These are phyloP conservation scores for Teleopsis dalmanni DNA, from an alignment of 1,140 invertebrate species.

Conservation along the genomic window DNA sequence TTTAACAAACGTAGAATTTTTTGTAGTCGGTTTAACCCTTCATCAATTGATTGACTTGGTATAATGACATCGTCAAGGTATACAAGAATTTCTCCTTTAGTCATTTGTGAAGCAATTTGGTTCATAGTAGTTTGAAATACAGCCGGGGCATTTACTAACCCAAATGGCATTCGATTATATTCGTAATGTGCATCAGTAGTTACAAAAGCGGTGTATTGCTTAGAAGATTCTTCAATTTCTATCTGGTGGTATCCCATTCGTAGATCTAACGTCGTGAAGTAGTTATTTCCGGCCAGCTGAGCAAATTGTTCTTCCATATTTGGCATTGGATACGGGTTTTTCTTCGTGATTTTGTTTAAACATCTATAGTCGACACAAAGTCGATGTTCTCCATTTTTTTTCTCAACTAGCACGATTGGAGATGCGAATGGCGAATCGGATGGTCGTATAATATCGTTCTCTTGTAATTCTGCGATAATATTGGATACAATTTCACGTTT, in stretches of 20 bases:
- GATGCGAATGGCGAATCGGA: no score
- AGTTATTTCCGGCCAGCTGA: slow-evolving; percentile 12
- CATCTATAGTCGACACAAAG: slow-evolving; percentile 23
- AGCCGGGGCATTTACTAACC: slow-evolving; percentile 24
- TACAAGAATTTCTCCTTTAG: slow-evolving; percentile 7
- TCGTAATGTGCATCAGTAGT: slow-evolving; percentile 25
- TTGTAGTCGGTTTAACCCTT: slow-evolving; percentile 7
- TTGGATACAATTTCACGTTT: no score
- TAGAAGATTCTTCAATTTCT: slow-evolving; percentile 15
- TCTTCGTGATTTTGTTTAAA: slow-evolving; percentile 20
- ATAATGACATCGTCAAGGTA: slow-evolving; percentile 21
- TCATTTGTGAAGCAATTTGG: background rate
- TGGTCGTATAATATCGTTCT: no score
- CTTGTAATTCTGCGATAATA: no score
- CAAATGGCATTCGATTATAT: slow-evolving; percentile 23
- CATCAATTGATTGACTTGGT: slow-evolving; percentile 11
- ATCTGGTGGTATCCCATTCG: slow-evolving; percentile 42
- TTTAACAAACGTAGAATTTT: slow-evolving; percentile 1
- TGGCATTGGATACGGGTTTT: slow-evolving; percentile 29
- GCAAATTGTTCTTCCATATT: slow-evolving; percentile 33
- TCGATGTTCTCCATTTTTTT: slow-evolving; percentile 21
- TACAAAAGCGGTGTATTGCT: slow-evolving; percentile 43
- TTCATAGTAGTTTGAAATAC: slow-evolving; percentile 45
- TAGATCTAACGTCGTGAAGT: slow-evolving; percentile 34
- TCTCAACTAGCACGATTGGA: no score